phyloP scores from a whole-genome alignment of 2,797 vertebrate genomes.

The Clangula hyemalis region DNA sequence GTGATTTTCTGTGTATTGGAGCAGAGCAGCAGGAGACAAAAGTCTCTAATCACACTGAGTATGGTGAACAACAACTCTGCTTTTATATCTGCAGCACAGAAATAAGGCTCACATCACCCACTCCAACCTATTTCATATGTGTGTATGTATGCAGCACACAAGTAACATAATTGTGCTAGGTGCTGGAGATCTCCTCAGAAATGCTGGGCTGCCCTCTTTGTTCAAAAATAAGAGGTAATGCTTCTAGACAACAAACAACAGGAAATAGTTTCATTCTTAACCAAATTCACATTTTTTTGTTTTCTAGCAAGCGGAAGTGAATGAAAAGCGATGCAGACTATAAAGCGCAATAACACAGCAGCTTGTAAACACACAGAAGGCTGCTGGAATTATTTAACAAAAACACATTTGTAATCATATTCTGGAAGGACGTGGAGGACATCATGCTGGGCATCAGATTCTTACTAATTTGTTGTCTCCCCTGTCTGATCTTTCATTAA shows the following conservation, averaged over 20 bases:
- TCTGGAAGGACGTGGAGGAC: background rate
- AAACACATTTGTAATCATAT: background rate
- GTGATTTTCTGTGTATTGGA: background rate
- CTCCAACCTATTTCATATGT: background rate
- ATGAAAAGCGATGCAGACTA: background rate
- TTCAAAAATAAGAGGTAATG: background rate
- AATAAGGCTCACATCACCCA: background rate
- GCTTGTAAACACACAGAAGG: background rate
- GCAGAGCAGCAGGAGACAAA: slow-evolving; percentile 23
- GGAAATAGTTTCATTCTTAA: background rate
- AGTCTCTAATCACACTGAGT: slow-evolving; percentile 5
- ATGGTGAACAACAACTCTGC: background rate
- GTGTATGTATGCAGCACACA: background rate
- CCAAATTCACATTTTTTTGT: background rate
- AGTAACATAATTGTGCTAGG: background rate
- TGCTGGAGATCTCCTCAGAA: background rate
- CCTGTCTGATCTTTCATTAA: background rate
- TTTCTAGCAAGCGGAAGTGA: background rate
- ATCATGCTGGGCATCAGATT: background rate
- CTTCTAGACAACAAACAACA: background rate
- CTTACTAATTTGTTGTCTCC: background rate
- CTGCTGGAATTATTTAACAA: background rate
- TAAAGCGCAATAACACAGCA: background rate
- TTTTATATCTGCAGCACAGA: background rate
- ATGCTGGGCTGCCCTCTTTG: background rate